Conservation (phyloP, 2,797 vertebrate species). For the Alcedo quadribrachys region DNA sequence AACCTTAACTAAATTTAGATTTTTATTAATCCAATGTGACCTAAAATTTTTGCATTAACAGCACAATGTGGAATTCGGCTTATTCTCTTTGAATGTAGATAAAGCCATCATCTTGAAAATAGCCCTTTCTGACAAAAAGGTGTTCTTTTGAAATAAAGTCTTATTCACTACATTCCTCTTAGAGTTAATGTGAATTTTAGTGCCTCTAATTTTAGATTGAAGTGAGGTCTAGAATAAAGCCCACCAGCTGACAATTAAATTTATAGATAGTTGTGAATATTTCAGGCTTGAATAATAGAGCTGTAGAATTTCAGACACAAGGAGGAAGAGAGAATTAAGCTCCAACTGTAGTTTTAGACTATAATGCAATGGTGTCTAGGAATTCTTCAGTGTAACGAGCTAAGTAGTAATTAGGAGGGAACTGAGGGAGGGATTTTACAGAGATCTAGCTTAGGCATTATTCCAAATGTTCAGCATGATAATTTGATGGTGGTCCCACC, state of each 20-base stretch:
- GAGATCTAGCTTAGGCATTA: conserved; percentile 52
- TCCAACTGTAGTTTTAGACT: conserved; percentile 80
- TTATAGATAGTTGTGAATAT: conserved; percentile 97
- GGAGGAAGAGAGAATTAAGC: conserved; percentile 82
- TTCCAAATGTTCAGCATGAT: conserved; percentile 41
- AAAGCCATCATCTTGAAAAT: conserved; percentile 97
- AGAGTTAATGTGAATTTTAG: conserved; percentile 94
- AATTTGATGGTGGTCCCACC: conserved; percentile 34
- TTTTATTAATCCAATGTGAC: conserved; percentile 87
- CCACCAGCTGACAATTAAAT: conserved; percentile 93
- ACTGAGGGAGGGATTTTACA: conserved; percentile 61
- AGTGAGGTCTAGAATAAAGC: conserved; percentile 89
- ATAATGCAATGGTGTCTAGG: conserved; percentile 77
- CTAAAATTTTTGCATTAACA: conserved; percentile 91
- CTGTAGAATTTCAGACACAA: conserved; percentile 88
- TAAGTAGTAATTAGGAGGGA: conserved; percentile 78
- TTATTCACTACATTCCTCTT: conserved; percentile 89
- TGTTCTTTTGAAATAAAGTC: conserved; percentile 93
- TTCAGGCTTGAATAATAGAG: conserved; percentile 94
- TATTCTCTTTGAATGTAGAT: conserved; percentile 89
- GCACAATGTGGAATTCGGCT: conserved; percentile 90
- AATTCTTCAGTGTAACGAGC: conserved; percentile 78
- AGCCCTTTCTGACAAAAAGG: conserved; percentile 90
- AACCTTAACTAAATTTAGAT: conserved; percentile 87
- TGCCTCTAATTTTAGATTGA: conserved; percentile 94